Evolutionary conservation across 2,888 invertebrate species (phyloP).

Genomic region (Acheta domesticus): DNA sequence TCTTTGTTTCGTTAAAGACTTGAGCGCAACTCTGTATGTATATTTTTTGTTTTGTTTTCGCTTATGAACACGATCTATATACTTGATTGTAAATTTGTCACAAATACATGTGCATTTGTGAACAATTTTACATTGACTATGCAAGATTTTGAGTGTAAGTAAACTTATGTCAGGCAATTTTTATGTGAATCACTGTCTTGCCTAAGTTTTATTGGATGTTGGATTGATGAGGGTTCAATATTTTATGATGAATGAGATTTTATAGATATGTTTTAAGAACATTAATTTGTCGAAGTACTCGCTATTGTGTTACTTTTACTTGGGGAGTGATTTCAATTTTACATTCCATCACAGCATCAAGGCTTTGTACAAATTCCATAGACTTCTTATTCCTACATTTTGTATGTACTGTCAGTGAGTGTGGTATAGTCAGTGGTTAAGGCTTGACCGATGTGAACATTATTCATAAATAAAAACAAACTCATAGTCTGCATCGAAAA

Average conservation of each 20-base stretch:
- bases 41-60: slow-evolving; percentile 22
- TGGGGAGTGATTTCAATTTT: not conserved
- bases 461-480: not conserved
- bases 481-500: slow-evolving; percentile 32
- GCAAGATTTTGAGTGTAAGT: slow-evolving; percentile 6
- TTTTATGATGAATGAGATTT: slow-evolving; percentile 7
- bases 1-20: slow-evolving; percentile 19
- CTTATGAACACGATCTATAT: slow-evolving; percentile 19
- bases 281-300: not conserved
- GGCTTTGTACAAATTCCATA: not conserved
- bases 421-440: slow-evolving; percentile 35
- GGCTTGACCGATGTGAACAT: slow-evolving; percentile 27
- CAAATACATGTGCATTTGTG: slow-evolving; percentile 20
- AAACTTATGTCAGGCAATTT: not conserved
- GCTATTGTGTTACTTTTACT: not conserved
- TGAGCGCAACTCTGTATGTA: not conserved
- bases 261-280: not conserved
- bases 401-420: slow-evolving; percentile 31
- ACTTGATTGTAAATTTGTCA: slow-evolving; percentile 23
- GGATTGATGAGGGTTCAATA: not conserved
- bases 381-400: slow-evolving; percentile 23
- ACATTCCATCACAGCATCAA: not conserved
- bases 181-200: not conserved
- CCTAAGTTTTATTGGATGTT: not conserved
- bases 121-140: slow-evolving; percentile 3